Evolutionary conservation across 2,797 vertebrate species (phyloP).

Genomic region (Phataginus tricuspis): DNA sequence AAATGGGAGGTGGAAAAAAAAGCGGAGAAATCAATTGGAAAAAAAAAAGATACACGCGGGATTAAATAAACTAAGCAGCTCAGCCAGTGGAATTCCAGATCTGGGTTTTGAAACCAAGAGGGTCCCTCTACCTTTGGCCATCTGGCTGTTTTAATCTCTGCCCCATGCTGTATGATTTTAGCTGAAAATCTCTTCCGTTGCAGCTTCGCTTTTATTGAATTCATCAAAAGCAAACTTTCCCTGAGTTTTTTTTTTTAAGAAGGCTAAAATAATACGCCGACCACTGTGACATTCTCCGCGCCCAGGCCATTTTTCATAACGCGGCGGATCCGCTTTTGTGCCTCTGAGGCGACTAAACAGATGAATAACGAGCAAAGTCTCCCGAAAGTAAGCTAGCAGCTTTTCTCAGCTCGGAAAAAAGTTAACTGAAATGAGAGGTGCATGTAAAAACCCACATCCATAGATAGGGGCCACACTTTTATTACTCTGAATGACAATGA

Average conservation of each 20-base stretch:
- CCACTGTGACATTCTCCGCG: conserved; percentile 97
- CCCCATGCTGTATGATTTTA: conserved; percentile 91
- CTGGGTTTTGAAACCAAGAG: conserved; percentile 79
- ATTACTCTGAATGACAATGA: conserved; percentile 82
- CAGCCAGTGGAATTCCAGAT: conserved; percentile 76
- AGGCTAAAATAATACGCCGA: conserved; percentile 95
- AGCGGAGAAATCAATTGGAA: not conserved
- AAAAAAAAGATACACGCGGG: conserved; percentile 61
- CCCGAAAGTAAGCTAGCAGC: conserved; percentile 87
- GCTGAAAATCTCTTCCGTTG: conserved; percentile 90
- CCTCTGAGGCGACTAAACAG: conserved; percentile 91
- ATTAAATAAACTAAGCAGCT: conserved; percentile 77
- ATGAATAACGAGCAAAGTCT: conserved; percentile 91
- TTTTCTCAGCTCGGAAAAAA: conserved; percentile 87
- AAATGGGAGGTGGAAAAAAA: conserved; percentile 10
- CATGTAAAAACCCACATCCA: conserved; percentile 79
- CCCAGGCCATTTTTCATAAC: conserved; percentile 97
- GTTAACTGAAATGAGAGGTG: conserved; percentile 87
- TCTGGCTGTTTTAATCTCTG: conserved; percentile 89
- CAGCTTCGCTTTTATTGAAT: conserved; percentile 91
- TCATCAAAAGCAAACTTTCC: conserved; percentile 96
- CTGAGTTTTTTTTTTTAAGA: conserved; percentile 89
- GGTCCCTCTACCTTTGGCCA: conserved; percentile 86
- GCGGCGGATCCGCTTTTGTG: conserved; percentile 94
- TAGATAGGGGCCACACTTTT: conserved; percentile 86